Percentiles rank a stretch among this genome's conserved stretches.
Evolutionary conservation across 1,140 invertebrate species (phyloP).

Genomic region (Platyura marginata): DNA sequence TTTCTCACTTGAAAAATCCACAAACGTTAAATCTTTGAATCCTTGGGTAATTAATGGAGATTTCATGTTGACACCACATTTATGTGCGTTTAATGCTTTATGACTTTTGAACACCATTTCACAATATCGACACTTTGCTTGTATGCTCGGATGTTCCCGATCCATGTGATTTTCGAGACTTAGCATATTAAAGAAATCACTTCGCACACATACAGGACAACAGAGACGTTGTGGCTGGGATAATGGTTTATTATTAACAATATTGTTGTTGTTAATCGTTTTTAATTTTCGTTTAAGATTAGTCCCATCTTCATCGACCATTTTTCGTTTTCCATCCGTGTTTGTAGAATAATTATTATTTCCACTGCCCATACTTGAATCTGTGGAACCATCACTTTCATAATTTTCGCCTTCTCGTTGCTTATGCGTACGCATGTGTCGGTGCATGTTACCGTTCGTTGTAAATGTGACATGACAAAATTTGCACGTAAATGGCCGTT

Average conservation of each 20-base stretch:
- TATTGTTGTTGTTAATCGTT: slow-evolving; percentile 15
- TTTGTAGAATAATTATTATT: neutral
- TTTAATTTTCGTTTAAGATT: slow-evolving; percentile 11
- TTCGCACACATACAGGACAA: slow-evolving; percentile 38
- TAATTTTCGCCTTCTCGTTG: slow-evolving; percentile 21
- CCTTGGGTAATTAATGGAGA: slow-evolving; percentile 28
- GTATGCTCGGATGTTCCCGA: slow-evolving; percentile 45
- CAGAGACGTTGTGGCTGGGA: slow-evolving; percentile 11
- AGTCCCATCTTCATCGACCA: slow-evolving; percentile 5
- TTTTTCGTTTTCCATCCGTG: slow-evolving; percentile 10
- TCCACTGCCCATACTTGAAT: slow-evolving; percentile 5
- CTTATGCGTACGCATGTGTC: slow-evolving; percentile 58
- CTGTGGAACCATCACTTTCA: slow-evolving; percentile 22
- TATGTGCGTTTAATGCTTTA: slow-evolving; percentile 42
- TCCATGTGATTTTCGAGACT: slow-evolving; percentile 48
- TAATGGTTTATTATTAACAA: slow-evolving; percentile 5
- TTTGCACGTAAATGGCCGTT: slow-evolving; percentile 58
- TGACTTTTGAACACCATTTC: slow-evolving; percentile 47
- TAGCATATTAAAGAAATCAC: slow-evolving; percentile 36
- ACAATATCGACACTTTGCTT: slow-evolving; percentile 49
- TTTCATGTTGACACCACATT: slow-evolving; percentile 22
- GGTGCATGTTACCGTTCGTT: slow-evolving; percentile 76
- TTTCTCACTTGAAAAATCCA: slow-evolving; percentile 59
- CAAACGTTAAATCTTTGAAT: slow-evolving; percentile 56
- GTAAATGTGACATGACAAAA: slow-evolving; percentile 67